A percentile compares a stretch with the other conserved stretches of the same genome.
Evolutionary conservation across 2,888 invertebrate genomes (phyloP).

Genomic region (Epinotia nisella): DNA sequence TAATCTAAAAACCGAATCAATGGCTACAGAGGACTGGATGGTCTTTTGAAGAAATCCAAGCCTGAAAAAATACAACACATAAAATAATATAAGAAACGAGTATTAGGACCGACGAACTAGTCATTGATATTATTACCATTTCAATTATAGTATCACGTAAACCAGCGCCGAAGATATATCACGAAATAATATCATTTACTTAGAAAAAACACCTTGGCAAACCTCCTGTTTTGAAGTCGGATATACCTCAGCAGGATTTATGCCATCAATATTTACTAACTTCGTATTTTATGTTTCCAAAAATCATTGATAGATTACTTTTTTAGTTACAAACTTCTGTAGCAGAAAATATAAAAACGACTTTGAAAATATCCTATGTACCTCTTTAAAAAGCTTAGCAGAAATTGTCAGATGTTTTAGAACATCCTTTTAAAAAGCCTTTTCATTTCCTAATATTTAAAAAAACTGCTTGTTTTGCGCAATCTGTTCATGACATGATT

Average conservation of each 20-base stretch:
- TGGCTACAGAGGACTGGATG: constrained; percentile 8
- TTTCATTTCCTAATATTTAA: not conserved
- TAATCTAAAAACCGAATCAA: constrained; percentile 29
- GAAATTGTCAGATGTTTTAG: not conserved
- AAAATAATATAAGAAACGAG: not conserved
- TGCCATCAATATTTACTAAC: not conserved
- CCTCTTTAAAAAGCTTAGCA: too few relatives aligned
- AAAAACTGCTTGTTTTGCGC: not conserved
- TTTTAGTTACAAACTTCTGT: not conserved
- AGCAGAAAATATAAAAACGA: not conserved
- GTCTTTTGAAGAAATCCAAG: not conserved
- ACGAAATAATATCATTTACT: too few relatives aligned
- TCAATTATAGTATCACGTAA: too few relatives aligned
- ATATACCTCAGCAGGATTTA: not conserved
- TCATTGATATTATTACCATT: too few relatives aligned
- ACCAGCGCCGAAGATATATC: too few relatives aligned
- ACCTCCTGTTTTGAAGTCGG: not conserved
- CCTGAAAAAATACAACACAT: not conserved
- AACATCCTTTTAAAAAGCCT: not conserved
- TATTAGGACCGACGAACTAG: too few relatives aligned
- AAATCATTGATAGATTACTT: too few relatives aligned
- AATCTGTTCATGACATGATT: constrained; percentile 19
- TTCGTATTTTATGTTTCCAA: not conserved
- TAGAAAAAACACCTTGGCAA: not conserved
- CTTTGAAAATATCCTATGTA: too few relatives aligned